phyloP scores from a whole-genome alignment of 1,140 invertebrate genomes.

The Bombus polaris region DNA sequence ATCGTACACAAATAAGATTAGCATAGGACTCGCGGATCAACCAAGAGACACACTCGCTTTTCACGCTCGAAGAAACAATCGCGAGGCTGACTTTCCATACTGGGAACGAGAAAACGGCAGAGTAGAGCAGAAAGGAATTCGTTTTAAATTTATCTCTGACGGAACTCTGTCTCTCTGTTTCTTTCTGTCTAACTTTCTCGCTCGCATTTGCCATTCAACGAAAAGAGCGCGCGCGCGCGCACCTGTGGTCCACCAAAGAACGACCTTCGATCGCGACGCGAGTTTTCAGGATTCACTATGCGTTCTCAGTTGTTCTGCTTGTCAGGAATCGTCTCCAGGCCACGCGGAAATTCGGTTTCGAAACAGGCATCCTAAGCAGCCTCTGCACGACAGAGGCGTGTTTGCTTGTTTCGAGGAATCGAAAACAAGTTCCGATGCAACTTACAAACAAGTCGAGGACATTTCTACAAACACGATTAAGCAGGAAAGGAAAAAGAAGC shows the following conservation, averaged over 20 bases:
- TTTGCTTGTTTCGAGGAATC: slow-evolving; percentile 23
- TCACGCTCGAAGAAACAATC: slow-evolving; percentile 52
- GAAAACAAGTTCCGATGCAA: slow-evolving; percentile 4
- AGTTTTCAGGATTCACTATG: slow-evolving; percentile 24
- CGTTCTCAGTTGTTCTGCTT: background rate
- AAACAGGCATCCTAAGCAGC: slow-evolving; percentile 15
- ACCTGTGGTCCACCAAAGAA: background rate
- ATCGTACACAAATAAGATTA: slow-evolving; percentile 83
- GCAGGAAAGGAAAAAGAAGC: too few species aligned
- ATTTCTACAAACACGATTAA: slow-evolving; percentile 10
- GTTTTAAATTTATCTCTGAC: slow-evolving; percentile 64
- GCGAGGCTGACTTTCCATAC: slow-evolving; percentile 1
- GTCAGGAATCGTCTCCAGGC: background rate
- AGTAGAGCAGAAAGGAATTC: background rate
- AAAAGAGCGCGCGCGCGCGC: background rate
- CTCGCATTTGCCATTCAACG: background rate
- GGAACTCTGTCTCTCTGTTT: background rate
- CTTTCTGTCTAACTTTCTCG: background rate
- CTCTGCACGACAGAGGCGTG: too few species aligned
- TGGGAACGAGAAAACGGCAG: background rate
- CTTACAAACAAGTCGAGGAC: slow-evolving; percentile 8
- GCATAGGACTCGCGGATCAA: slow-evolving; percentile 76
- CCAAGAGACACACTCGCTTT: slow-evolving; percentile 41
- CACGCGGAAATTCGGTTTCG: slow-evolving; percentile 7
- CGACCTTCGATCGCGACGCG: slow-evolving; percentile 20